A percentile compares a stretch with the other conserved stretches of the same genome.
phyloP scores from a whole-genome alignment of 1,140 invertebrate species.

The Drosophila subobscura region DNA sequence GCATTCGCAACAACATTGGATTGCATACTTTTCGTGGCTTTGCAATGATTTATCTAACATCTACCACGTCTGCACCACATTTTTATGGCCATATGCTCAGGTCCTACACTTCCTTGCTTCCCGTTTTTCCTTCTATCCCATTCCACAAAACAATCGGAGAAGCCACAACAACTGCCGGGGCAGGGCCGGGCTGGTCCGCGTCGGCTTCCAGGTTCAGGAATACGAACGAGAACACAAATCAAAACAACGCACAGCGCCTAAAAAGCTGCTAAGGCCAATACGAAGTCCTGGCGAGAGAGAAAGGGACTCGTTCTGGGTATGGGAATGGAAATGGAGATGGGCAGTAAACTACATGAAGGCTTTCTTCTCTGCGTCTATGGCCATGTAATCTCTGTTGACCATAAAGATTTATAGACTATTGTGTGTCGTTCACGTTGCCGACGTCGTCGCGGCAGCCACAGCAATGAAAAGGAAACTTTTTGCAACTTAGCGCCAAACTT shows the following conservation, averaged over 20 bases:
- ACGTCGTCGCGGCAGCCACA: slow-evolving; percentile 51
- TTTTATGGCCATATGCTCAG: slow-evolving; percentile 74
- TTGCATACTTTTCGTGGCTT: slow-evolving; percentile 64
- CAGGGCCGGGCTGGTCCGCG: background rate
- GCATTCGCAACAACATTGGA: slow-evolving; percentile 44
- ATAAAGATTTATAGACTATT: slow-evolving; percentile 82
- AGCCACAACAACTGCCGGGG: slow-evolving; percentile 63
- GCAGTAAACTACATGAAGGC: slow-evolving; percentile 73
- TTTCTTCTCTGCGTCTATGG: slow-evolving; percentile 39
- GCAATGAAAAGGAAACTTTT: slow-evolving; percentile 82
- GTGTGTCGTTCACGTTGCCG: slow-evolving; percentile 68
- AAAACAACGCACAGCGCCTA: slow-evolving; percentile 72
- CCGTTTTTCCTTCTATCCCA: too few relatives aligned
- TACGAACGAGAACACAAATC: slow-evolving; percentile 65
- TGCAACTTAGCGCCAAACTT: slow-evolving; percentile 83
- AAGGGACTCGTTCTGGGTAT: too few relatives aligned
- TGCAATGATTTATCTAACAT: slow-evolving; percentile 70
- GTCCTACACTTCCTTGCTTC: background rate
- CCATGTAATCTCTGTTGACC: slow-evolving; percentile 82
- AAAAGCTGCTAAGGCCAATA: slow-evolving; percentile 58
- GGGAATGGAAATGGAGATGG: slow-evolving; percentile 23
- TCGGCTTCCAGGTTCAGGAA: slow-evolving; percentile 12
- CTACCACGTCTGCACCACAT: slow-evolving; percentile 68
- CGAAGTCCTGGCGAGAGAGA: background rate
- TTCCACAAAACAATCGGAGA: slow-evolving; percentile 51